Percentiles rank a stretch among this genome's conserved stretches.
phyloP scores from a whole-genome alignment of 2,113 vertebrate species.

The Chaetops frenatus region DNA sequence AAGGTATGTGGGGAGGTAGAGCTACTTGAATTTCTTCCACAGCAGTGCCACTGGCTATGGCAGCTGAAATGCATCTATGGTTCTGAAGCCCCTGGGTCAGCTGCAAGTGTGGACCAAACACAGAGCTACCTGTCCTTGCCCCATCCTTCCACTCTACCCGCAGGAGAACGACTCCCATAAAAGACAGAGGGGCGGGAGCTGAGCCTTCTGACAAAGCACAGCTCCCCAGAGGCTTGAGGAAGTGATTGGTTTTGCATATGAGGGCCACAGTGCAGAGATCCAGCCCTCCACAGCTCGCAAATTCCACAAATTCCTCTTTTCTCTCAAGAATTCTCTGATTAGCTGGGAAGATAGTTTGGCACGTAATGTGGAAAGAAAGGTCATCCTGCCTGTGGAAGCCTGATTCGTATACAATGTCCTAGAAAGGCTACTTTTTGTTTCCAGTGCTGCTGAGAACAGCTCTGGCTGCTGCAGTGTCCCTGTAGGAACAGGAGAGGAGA shows the following conservation, averaged over 20 bases:
- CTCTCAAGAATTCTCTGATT: constrained; percentile 67
- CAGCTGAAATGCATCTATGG: not conserved
- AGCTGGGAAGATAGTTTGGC: constrained; percentile 64
- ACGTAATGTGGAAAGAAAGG: constrained; percentile 56
- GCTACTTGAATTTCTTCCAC: not conserved
- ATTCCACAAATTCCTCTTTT: constrained; percentile 65
- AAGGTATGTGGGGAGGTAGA: not conserved
- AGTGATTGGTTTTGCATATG: constrained; percentile 41
- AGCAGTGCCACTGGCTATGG: not conserved
- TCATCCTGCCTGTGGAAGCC: constrained; percentile 56
- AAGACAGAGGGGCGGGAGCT: not conserved
- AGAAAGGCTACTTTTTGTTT: constrained; percentile 52
- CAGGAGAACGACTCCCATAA: not conserved
- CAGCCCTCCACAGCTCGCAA: constrained; percentile 1
- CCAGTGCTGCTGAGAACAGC: not conserved
- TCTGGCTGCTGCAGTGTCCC: not conserved
- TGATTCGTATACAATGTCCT: constrained; percentile 42
- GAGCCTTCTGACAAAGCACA: not conserved
- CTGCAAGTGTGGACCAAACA: not conserved
- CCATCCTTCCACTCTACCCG: accelerated
- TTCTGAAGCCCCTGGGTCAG: not conserved
- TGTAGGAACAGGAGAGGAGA: not conserved
- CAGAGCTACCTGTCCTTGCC: not conserved
- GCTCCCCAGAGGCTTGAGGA: not conserved
- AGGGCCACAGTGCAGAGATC: not conserved